Percentiles rank a stretch among this genome's conserved stretches.
phyloP scores from a whole-genome alignment of 2,113 vertebrate species.

The Trogon melanurus region DNA sequence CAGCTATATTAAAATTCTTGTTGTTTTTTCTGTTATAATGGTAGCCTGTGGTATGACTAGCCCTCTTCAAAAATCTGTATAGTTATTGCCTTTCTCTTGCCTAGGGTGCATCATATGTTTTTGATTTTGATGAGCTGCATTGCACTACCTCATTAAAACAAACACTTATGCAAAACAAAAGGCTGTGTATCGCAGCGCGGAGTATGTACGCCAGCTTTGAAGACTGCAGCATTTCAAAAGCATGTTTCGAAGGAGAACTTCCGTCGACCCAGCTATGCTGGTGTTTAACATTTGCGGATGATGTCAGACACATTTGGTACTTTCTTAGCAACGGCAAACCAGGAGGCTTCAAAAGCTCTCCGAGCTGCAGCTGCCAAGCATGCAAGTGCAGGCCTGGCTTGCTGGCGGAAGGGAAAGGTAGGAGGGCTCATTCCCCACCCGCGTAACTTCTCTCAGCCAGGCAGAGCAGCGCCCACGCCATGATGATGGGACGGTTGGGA shows the following conservation, averaged over 20 bases:
- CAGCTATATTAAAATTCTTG: conserved; percentile 85
- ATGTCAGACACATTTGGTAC: not conserved
- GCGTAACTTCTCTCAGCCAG: not conserved
- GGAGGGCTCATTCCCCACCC: not conserved
- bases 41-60: conserved; percentile 82
- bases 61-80: conserved; percentile 75
- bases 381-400: not conserved
- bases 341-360: not conserved
- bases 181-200: conserved; percentile 21
- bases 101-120: conserved; percentile 82
- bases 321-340: not conserved
- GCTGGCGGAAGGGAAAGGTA: not conserved
- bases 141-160: conserved; percentile 78
- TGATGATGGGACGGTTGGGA: not conserved
- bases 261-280: not conserved
- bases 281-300: conserved; percentile 2
- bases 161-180: conserved; percentile 71
- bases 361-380: conserved; percentile 8
- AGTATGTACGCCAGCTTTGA: conserved; percentile 31
- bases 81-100: conserved; percentile 80
- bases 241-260: conserved; percentile 20
- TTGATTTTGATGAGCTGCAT: conserved; percentile 66
- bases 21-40: conserved; percentile 80
- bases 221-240: conserved; percentile 47
- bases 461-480: fast-evolving